Base-by-base conservation (phyloP, 2,888 invertebrate species). In the Nipponacmea schrenckii region DNA sequence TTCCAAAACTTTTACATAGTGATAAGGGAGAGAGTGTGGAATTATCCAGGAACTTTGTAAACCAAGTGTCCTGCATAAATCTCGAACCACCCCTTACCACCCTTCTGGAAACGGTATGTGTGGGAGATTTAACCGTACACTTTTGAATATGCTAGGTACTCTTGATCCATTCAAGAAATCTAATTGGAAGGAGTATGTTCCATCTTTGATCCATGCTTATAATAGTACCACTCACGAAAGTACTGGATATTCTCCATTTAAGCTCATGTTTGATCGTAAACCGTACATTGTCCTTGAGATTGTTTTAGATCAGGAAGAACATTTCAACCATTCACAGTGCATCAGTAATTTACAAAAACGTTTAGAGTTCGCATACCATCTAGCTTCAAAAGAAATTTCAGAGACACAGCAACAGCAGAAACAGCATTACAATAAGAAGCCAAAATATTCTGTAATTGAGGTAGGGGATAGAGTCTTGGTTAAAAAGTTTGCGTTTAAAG, bases 41-140 rank as follows among this genome's bases (percentile, higher is more conserved):
- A 17, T 78, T 15, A 70, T 78, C 62, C 48, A 66, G 14, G 72
- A 76, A 62, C 67, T 75, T 3, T 74, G 74, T 63, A 8, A 48
- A 4, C 39, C 72, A 10, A 62, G 45, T 12, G 73, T 72, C 0
- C 73, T 74, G 44, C 45, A 64, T 15, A 77, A 76, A 62, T 68
- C 68, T 0, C 46, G 73, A 15, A 76, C 78, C 1, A 71, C 74
- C 39, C 70, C 72, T 24, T 77, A 76, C 27, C 78, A 78, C 69
- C 77, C 76, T 0, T 67, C 67, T 39, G 77, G 78, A 15, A 79
- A 76, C 69, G 79, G 75, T 3, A 64, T 67, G 31, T 64, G 71
- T 46, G 74, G 76, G 46, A 48, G 74, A 26, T 76, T 69, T 45
- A 75, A 78, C 64, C 56, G 73, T 7, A 77, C 69, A 2, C 62